Base-by-base conservation (phyloP, 2,113 vertebrate genomes). In the Monopterus albus region DNA sequence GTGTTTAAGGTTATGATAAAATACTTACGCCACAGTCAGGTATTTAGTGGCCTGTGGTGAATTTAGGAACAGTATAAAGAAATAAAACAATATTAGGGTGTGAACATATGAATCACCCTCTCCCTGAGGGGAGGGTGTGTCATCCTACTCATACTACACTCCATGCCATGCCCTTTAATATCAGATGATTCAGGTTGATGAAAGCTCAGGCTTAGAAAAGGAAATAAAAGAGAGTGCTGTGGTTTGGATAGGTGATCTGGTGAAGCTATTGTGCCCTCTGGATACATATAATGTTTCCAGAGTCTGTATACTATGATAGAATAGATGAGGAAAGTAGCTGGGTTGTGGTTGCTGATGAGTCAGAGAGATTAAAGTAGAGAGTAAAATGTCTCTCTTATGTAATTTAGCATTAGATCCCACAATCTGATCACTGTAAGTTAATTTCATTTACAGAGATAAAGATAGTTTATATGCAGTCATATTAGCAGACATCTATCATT, bases 41-140 rank as follows among this genome's bases (percentile, higher is more conserved):
- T 29, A 26, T 60, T 28, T 29, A 11, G 20, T 17, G 9, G 26
- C 15, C 13, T 9, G 35, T 36, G 10, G 18, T 7, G 45, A 7
- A 43, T 67, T 38, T 9, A 43, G 56, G 17, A 72, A 33, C 20
- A 15, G 33, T 63, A 26, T 33, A 29, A 60, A 67, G 21, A 40
- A 61, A 55, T 26, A 7, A 38, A 45, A 42, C 68, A 23, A 49
- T n/a, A 55, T 62, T 18, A 28, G 70, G 60, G 61, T 29, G 77
- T 85, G 78, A 56, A 8, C 31, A 52, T 25, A 42, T 88, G 82
- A 89, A 64, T 91, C 87, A 88, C 42, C 25, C 25, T 72, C 23
- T 36, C 58, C 17, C 42, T 78, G 38, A 35, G 40, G 43, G 78
- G 21, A 78, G 82, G 83, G 81, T 53, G 81, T 59, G 70, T 74